phyloP scores from a whole-genome alignment of 2,888 invertebrate species.

The Phoenoteleia sp. region DNA sequence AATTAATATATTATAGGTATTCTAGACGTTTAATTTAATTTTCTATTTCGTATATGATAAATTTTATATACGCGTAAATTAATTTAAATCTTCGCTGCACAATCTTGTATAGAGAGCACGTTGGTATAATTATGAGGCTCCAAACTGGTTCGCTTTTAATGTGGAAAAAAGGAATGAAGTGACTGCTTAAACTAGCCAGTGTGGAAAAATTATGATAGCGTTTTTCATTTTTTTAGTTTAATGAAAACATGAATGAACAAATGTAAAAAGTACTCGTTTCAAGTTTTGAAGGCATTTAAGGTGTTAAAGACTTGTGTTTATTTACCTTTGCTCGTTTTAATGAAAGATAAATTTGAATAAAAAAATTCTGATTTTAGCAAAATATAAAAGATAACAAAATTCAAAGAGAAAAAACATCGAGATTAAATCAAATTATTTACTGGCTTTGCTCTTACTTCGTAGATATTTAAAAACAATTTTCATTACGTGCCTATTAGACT shows the following conservation, averaged over 20 bases:
- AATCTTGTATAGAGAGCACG: constrained; percentile 18
- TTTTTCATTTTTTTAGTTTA: neutral
- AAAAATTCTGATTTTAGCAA: constrained; percentile 8
- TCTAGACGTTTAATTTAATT: too few relatives aligned
- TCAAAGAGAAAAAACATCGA: neutral
- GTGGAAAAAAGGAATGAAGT: constrained; percentile 13
- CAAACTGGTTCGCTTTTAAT: constrained; percentile 9
- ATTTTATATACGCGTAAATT: constrained; percentile 58
- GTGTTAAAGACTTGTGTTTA: too few relatives aligned
- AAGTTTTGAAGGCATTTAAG: too few relatives aligned
- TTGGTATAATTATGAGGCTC: constrained; percentile 25
- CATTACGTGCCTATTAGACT: constrained; percentile 47
- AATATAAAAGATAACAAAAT: neutral
- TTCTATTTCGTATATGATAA: too few relatives aligned
- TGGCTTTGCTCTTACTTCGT: neutral
- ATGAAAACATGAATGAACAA: too few relatives aligned
- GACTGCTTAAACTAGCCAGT: neutral
- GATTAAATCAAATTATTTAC: constrained; percentile 26
- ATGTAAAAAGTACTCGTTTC: too few relatives aligned
- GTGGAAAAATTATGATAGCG: neutral
- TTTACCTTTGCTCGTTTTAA: too few relatives aligned
- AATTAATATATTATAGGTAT: too few relatives aligned
- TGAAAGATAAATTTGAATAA: neutral
- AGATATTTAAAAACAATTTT: constrained; percentile 40
- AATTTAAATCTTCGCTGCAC: constrained; percentile 33